phyloP scores from a whole-genome alignment of 1,140 invertebrate species.

The Aethina tumida region DNA sequence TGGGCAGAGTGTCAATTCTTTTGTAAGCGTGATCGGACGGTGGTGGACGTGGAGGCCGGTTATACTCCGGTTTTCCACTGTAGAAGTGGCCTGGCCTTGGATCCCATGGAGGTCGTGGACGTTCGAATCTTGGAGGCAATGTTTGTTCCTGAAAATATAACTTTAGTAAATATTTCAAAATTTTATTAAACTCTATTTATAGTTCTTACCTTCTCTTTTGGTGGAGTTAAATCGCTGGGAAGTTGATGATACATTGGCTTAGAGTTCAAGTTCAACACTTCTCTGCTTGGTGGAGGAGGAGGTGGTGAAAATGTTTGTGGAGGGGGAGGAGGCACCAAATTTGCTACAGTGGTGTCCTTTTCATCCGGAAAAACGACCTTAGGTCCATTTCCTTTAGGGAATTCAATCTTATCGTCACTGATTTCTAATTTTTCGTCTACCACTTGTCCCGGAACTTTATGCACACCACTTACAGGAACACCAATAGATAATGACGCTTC shows the following conservation, averaged over 20 bases:
- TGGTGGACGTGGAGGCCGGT: slow-evolving; percentile 28
- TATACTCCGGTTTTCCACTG: slow-evolving; percentile 31
- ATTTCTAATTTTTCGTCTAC: slow-evolving; percentile 32
- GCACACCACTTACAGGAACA: slow-evolving; percentile 22
- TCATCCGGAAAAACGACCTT: slow-evolving; percentile 34
- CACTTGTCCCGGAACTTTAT: slow-evolving; percentile 31
- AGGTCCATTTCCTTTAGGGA: slow-evolving; percentile 18
- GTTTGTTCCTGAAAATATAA: too few species aligned
- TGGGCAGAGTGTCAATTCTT: slow-evolving; percentile 44
- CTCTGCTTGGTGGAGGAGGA: slow-evolving; percentile 17
- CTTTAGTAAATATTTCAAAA: too few species aligned
- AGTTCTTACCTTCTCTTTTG: slow-evolving; percentile 26
- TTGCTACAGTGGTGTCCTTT: slow-evolving; percentile 13
- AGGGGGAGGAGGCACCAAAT: slow-evolving; percentile 12
- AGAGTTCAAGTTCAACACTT: slow-evolving; percentile 31
- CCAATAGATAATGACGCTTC: slow-evolving; percentile 34
- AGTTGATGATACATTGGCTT: slow-evolving; percentile 36
- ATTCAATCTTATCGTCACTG: slow-evolving; percentile 21
- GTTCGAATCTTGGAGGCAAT: slow-evolving; percentile 15
- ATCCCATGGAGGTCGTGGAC: slow-evolving; percentile 33
- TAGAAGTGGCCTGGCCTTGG: slow-evolving; percentile 35
- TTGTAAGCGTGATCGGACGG: slow-evolving; percentile 30
- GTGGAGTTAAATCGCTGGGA: slow-evolving; percentile 34
- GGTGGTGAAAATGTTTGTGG: slow-evolving; percentile 10
- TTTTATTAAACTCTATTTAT: too few species aligned